Evolutionary conservation across 2,797 vertebrate genomes (phyloP), one percentile per base, ranked within the genome.

Genomic region (Notamacropus eugenii): DNA sequence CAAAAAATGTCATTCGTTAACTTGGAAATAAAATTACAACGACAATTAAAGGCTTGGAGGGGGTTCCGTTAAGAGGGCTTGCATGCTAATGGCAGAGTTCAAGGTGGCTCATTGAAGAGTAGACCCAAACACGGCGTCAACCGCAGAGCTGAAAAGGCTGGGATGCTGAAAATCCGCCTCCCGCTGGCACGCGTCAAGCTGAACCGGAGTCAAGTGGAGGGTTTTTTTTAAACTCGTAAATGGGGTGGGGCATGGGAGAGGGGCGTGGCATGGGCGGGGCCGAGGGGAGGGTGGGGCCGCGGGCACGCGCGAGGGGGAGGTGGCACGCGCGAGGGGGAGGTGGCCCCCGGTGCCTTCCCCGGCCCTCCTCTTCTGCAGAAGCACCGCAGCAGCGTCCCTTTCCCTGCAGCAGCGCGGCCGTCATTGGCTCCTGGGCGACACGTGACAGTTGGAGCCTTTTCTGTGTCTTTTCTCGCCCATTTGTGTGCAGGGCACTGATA

Each of bases 401-500:
- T 46, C 40, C 97, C 95, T 96, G 96, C 97, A 97, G 98, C 95
- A 98, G 96, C 56, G 8, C 94, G 74, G 90, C 98, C 96, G 94
- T 98, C 98, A 98, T 99, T 99, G 99, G 99, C 97, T 98, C 91
- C 90, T 96, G 57, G 2, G 90, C 95, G 97, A 98, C 99, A 99
- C 98, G 98, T 99, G 99, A 97, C 98, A 74, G 96, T 97, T 96
- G 94, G 96, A 98, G 98, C 93, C 97, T 97, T 97, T 98, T 98
- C 98, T 98, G 97, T 98, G 98, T 98, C 97, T 97, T 98, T 97
- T 98, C 92, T 98, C 96, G 95, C 97, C 98, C 97, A 96, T 98
- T 98, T 98, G 98, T 98, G 98, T 98, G 98, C 98, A 96, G 99
- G 98, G 98, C 99, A 98, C 98, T 98, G 99, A 99, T 99, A 99